Percentiles rank a stretch among this genome's conserved stretches.
These are phyloP conservation scores for Butastur rufipennis DNA, from an alignment of 2,113 vertebrate genomes.

Conservation along the genomic window DNA sequence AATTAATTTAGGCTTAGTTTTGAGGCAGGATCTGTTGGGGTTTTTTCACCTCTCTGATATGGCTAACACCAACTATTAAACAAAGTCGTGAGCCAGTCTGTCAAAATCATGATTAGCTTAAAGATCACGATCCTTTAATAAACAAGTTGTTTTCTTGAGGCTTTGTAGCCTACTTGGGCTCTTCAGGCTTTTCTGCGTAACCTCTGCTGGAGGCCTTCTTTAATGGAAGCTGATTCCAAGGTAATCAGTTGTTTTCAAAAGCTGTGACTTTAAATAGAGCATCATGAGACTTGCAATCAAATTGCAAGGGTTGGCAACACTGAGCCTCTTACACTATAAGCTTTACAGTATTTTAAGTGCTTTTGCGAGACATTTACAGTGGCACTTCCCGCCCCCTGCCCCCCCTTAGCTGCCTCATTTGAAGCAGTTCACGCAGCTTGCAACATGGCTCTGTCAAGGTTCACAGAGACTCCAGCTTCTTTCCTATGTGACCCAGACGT, in stretches of 20 bases:
- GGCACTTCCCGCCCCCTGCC: not conserved
- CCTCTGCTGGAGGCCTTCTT: not conserved
- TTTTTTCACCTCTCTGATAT: not conserved
- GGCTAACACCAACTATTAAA: not conserved
- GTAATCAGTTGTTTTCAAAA: constrained; percentile 14
- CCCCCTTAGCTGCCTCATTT: not conserved
- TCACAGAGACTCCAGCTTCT: constrained; percentile 21
- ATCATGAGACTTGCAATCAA: not conserved
- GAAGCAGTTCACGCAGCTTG: constrained; percentile 20
- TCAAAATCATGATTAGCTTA: not conserved
- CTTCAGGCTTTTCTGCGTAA: not conserved
- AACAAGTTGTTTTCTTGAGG: not conserved
- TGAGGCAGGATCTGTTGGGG: not conserved
- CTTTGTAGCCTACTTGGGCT: not conserved
- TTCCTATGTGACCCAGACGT: constrained; percentile 42
- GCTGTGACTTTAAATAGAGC: not conserved
- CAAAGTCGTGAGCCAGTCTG: not conserved
- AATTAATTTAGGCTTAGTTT: constrained; percentile 3
- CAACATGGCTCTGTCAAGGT: constrained; percentile 40
- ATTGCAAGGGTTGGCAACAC: not conserved
- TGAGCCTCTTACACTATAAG: not conserved
- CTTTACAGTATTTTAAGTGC: constrained; percentile 20
- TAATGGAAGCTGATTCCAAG: not conserved
- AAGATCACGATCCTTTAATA: not conserved
- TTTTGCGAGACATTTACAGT: constrained; percentile 1